A percentile compares a stretch with the other conserved stretches of the same genome.
phyloP scores from a whole-genome alignment of 2,888 invertebrate species.

The Minunthozetes semirufus region DNA sequence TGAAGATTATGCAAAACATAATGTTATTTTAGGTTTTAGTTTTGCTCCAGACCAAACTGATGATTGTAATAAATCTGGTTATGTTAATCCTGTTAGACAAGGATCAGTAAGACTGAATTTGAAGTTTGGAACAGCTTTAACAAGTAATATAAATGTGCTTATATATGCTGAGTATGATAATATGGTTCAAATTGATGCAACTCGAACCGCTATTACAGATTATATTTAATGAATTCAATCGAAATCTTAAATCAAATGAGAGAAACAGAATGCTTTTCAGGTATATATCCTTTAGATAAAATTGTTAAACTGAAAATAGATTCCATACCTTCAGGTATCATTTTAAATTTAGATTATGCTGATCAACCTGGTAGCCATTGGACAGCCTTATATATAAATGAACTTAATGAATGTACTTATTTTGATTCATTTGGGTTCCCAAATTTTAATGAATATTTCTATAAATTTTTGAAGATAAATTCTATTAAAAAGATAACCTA shows the following conservation, averaged over 20 bases:
- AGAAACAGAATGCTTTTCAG: neutral
- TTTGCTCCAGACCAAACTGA: constrained; percentile 41
- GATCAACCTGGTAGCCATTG: constrained; percentile 34
- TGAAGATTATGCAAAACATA: neutral
- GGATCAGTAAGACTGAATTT: constrained; percentile 44
- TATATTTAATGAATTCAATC: constrained; percentile 35
- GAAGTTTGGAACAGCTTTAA: constrained; percentile 41
- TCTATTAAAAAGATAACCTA: neutral
- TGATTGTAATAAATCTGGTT: constrained; percentile 1
- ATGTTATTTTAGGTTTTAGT: neutral
- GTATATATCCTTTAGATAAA: constrained; percentile 6
- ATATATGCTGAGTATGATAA: constrained; percentile 45
- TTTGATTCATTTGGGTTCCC: constrained; percentile 37
- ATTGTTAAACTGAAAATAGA: neutral
- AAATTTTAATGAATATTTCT: neutral
- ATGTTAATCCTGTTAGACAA: constrained; percentile 38
- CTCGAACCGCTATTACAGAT: constrained; percentile 41
- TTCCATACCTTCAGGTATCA: neutral
- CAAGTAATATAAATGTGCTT: constrained; percentile 42
- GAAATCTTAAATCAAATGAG: constrained; percentile 8
- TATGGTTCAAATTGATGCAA: constrained; percentile 44
- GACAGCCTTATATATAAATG: constrained; percentile 29
- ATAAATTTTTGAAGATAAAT: neutral
- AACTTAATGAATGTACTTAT: constrained; percentile 28
- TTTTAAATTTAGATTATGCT: constrained; percentile 19